Evolutionary conservation across 92 coral and sea anemone genomes (phyloP), one percentile per base, ranked within the genome.

Genomic region (Umimayanthus kanabou): DNA sequence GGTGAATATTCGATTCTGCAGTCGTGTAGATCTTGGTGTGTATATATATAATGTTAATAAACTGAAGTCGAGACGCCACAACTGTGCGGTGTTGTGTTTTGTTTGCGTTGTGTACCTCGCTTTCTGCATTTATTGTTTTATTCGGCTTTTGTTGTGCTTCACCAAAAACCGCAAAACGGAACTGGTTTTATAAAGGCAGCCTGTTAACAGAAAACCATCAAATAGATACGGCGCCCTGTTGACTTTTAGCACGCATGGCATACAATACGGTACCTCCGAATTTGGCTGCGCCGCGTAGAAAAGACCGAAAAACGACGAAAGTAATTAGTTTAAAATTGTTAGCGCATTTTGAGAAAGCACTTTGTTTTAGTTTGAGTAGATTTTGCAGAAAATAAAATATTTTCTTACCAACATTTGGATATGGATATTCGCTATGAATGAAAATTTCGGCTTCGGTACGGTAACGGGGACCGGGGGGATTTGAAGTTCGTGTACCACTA

Each of bases 41-140:
- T 71, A 67, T 83, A 55, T 83, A 83, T 83, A 83, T 82, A 82
- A 43, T 69, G 87, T 83, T 83, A 83, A 83, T 83, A 83, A 83
- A 72, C 70, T 15, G 78, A 61, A 69, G 55, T 83, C 20, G 18
- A 83, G 42, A 45, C 26, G 33, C 58, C 22, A 5, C 40, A 26
- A 78, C 61, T 69, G 42, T 70, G 55, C n/a, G 15, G 16, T 82
- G 42, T 65, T 83, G 58, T 39, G 55, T 71, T 70, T n/a, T 42
- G 79, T 42, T 83, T 69, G 40, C 37, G 77, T 55, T 58, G 14
- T 11, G 9, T 37, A 9, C 11, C 18, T 9, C 13, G 15, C 26
- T 33, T 11, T 50, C 53, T 69, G 77, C 45, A 83, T 25, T 47
- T 26, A 83, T 69, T 71, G 42, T 70, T 45, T 82, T 70, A 23